Evolutionary conservation across 2,113 vertebrate species (phyloP).

Genomic region (Galemys pyrenaicus): DNA sequence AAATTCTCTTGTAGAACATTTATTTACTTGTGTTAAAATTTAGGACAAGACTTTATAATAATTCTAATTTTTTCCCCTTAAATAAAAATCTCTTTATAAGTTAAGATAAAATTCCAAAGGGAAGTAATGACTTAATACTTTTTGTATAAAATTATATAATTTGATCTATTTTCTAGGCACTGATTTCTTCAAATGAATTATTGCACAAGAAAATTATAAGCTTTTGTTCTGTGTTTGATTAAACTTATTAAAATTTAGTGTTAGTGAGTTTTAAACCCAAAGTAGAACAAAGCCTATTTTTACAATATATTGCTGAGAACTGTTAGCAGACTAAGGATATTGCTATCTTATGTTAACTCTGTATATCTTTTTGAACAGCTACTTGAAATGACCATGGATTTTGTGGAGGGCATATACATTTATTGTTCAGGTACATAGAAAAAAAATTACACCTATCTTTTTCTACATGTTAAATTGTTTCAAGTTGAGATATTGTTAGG

Average conservation of each 20-base stretch:
- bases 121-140: not conserved
- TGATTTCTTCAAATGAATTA: conserved; percentile 1
- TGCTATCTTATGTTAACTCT: not conserved
- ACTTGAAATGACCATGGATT: not conserved
- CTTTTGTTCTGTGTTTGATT: not conserved
- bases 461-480: not conserved
- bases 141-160: not conserved
- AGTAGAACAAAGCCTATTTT: not conserved
- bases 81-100: not conserved
- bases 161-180: not conserved
- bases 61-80: not conserved
- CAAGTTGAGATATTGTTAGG: not conserved
- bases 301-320: not conserved
- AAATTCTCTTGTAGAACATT: not conserved
- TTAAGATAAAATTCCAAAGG: not conserved
- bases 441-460: not conserved
- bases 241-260: not conserved
- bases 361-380: not conserved
- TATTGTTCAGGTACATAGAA: not conserved
- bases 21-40: not conserved
- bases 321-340: not conserved
- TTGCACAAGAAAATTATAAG: conserved; percentile 35
- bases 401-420: not conserved
- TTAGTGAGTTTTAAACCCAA: not conserved
- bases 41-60: not conserved